These are phyloP conservation scores for Turritopsis dohrnii DNA, from an alignment of 30 jellyfish, hydroid and myxozoan species.

Conservation along the genomic window DNA sequence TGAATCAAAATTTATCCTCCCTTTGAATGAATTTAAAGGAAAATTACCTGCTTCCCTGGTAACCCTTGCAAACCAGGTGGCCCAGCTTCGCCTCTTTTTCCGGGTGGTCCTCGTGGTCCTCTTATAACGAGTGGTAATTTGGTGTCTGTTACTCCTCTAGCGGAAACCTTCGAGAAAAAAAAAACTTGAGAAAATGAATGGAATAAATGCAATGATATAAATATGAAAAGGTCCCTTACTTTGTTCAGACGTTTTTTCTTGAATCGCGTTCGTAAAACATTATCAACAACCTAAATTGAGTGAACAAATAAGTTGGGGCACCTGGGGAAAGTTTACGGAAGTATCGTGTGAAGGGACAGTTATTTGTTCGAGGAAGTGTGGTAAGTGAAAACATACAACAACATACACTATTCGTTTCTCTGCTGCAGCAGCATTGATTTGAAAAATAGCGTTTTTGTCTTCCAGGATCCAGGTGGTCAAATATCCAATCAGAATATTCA, in stretches of 20 bases:
- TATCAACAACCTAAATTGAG: slow-evolving; percentile 13
- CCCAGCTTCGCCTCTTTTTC: slow-evolving; percentile 64
- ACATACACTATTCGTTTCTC: slow-evolving; percentile 5
- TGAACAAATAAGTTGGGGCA: neutral
- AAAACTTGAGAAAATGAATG: neutral
- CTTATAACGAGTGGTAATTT: neutral
- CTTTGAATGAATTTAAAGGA: no score
- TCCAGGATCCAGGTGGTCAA: slow-evolving; percentile 79
- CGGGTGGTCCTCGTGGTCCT: slow-evolving; percentile 89
- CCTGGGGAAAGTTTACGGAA: neutral
- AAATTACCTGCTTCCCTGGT: slow-evolving; percentile 40
- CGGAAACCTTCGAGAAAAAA: neutral
- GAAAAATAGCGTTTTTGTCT: slow-evolving; percentile 22
- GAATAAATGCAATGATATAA: no score
- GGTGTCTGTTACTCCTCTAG: neutral
- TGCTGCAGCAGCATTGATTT: slow-evolving; percentile 8
- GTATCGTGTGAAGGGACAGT: neutral
- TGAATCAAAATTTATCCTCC: no score
- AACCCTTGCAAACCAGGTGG: slow-evolving; percentile 55
- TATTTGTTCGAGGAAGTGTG: neutral
- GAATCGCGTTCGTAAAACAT: slow-evolving; percentile 15
- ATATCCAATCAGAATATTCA: slow-evolving; percentile 78
- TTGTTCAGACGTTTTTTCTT: slow-evolving; percentile 47
- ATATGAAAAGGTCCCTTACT: slow-evolving; percentile 21
- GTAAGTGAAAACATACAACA: no score